Base-by-base conservation (phyloP, 2,888 invertebrate genomes). In the Volucella zonaria region DNA sequence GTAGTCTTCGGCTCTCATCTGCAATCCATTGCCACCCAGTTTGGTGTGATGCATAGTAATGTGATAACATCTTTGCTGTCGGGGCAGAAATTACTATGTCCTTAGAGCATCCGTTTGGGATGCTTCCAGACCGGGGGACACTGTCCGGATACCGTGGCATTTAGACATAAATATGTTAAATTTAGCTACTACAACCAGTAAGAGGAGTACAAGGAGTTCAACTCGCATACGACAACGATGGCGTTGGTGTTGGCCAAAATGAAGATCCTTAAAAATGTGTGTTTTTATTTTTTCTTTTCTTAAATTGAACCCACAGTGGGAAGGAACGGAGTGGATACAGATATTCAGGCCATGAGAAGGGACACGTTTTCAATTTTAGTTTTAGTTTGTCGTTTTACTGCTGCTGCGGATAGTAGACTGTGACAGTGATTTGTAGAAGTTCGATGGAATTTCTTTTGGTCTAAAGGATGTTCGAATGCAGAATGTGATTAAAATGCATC, bases 41-140 rank as follows among this genome's bases (percentile, higher is more conserved):
- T 67, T 11, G 73, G 74, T 78, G 82, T 83, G 82, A 83, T 78
- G 78, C 82, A 82, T 82, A 78, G 82, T 78, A 75, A 83, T 83
- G 74, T 64, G 82, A 83, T 83, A 83, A 83, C 79, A 83, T 83
- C 82, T 83, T 75, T 79, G 79, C 75, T 70, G 82, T 83, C 82
- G 64, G 51, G 59, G 59, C 75, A 79, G 68, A 79, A 83, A 83
- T 83, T 83, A 83, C 82, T 75, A 70, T 75, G 82, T 83, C 82
- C 74, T 74, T 70, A 6, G 74, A 83, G 74, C 64, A 79, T 78
- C 78, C 82, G 78, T 74, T 51, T 68, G 70, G 68, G 74, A 67
- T 47, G 74, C 66, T 70, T 79, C 70, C 42, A 71, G 64, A 71
- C 51, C 23, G 68, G 61, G 67, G 49, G 45, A 71, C 56, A 56